These are phyloP conservation scores for Hippocampus guttulatus DNA, from an alignment of 2,113 vertebrate species.

Conservation along the genomic window DNA sequence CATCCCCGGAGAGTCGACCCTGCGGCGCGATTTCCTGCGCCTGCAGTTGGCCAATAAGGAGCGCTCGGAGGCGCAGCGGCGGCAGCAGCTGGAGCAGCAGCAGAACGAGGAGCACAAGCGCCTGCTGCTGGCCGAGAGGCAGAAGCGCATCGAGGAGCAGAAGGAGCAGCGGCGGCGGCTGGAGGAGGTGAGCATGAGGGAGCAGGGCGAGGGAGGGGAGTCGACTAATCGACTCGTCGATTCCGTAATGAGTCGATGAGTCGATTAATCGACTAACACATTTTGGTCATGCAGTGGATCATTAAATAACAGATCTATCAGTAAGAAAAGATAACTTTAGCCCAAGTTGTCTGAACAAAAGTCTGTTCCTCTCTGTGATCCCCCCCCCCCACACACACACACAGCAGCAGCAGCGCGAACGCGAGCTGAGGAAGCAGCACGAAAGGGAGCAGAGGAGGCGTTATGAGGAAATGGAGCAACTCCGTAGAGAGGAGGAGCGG, in stretches of 20 bases:
- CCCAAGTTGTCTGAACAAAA: no score
- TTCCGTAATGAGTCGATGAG: no score
- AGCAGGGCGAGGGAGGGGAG: no score
- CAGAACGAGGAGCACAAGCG: constrained; percentile 97
- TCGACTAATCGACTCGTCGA: no score
- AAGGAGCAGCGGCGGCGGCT: constrained; percentile 89
- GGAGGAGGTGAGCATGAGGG: constrained; percentile 80
- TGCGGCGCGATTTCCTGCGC: constrained; percentile 89
- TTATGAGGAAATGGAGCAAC: constrained; percentile 84
- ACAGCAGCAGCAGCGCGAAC: constrained; percentile 89
- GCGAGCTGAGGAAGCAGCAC: constrained; percentile 88
- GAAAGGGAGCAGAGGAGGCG: constrained; percentile 87
- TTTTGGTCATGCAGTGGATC: no score
- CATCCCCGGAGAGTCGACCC: constrained; percentile 89
- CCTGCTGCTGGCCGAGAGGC: constrained; percentile 88
- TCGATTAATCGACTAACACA: no score
- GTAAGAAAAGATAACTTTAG: no score
- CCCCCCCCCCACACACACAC: not conserved
- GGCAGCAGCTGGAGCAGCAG: constrained; percentile 94
- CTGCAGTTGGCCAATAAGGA: constrained; percentile 96
- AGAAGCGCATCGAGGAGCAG: constrained; percentile 97
- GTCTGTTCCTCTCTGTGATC: not conserved
- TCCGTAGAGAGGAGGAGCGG: constrained; percentile 87
- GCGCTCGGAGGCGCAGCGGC: constrained; percentile 84
- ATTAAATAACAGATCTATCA: no score